These are phyloP conservation scores for Campoplex nolae DNA, from an alignment of 2,888 invertebrate genomes.

Conservation along the genomic window DNA sequence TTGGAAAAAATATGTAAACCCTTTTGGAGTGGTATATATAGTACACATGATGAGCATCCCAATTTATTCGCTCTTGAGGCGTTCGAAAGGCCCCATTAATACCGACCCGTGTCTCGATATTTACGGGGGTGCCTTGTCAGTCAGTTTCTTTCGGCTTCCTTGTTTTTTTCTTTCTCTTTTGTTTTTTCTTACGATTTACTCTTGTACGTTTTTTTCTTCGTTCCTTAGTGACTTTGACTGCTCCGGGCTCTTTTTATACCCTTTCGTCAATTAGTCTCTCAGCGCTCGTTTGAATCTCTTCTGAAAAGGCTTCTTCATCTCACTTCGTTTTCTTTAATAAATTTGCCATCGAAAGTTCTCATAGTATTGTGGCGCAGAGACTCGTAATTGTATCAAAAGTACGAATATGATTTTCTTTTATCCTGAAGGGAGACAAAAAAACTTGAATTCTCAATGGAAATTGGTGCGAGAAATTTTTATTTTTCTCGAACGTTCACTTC, in stretches of 20 bases:
- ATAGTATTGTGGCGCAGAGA: background rate
- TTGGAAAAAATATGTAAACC: slow-evolving; percentile 43
- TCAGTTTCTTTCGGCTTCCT: slow-evolving; percentile 68
- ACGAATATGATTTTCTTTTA: background rate
- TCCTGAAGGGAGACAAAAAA: background rate
- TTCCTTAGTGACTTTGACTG: slow-evolving; percentile 44
- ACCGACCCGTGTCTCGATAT: slow-evolving; percentile 73
- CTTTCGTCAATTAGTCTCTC: slow-evolving; percentile 81
- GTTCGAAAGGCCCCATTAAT: slow-evolving; percentile 77
- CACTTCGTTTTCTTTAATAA: slow-evolving; percentile 26
- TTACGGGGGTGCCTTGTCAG: slow-evolving; percentile 74
- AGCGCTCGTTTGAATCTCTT: slow-evolving; percentile 65
- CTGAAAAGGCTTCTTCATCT: slow-evolving; percentile 43
- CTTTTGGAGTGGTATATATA: slow-evolving; percentile 42
- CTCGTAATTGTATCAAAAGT: background rate
- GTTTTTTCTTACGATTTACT: slow-evolving; percentile 62
- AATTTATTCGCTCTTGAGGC: slow-evolving; percentile 74
- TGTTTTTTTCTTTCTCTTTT: slow-evolving; percentile 51
- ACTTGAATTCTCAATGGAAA: background rate
- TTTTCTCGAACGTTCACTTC: background rate
- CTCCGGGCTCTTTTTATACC: slow-evolving; percentile 63
- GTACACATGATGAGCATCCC: slow-evolving; percentile 66
- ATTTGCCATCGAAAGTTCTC: slow-evolving; percentile 26
- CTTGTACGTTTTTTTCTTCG: slow-evolving; percentile 30
- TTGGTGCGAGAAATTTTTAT: background rate